Evolutionary conservation across 2,888 invertebrate genomes (phyloP).

Genomic region (Saturnia pavonia): DNA sequence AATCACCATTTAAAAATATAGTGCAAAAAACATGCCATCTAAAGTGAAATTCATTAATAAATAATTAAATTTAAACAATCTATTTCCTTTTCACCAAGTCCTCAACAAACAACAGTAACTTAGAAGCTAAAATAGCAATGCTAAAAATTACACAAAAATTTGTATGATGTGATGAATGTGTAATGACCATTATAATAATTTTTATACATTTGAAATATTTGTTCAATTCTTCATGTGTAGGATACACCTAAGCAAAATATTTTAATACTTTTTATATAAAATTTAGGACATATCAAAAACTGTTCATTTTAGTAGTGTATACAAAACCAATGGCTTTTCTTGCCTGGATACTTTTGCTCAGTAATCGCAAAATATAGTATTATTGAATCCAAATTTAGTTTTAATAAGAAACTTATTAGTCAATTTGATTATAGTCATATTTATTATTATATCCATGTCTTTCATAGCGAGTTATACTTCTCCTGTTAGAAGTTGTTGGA

Average conservation of each 20-base stretch:
- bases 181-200: background rate
- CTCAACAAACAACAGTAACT: background rate
- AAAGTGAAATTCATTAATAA: background rate
- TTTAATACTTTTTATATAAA: background rate
- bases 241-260: background rate
- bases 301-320: background rate
- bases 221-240: too few species aligned
- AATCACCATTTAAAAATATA: conserved; percentile 5
- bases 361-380: background rate
- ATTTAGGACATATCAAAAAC: background rate
- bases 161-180: too few species aligned
- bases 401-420: conserved; percentile 38
- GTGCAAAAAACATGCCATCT: conserved; percentile 1
- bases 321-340: background rate
- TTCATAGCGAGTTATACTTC: conserved; percentile 49
- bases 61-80: background rate
- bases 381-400: background rate
- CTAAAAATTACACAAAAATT: too few species aligned
- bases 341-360: background rate
- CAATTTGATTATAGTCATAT: conserved; percentile 59
- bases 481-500: conserved; percentile 49
- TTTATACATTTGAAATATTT: background rate
- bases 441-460: conserved; percentile 34
- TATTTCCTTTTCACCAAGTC: background rate
- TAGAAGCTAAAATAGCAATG: background rate